phyloP scores from a whole-genome alignment of 2,888 invertebrate genomes.

The Troides oblongomaculatus region DNA sequence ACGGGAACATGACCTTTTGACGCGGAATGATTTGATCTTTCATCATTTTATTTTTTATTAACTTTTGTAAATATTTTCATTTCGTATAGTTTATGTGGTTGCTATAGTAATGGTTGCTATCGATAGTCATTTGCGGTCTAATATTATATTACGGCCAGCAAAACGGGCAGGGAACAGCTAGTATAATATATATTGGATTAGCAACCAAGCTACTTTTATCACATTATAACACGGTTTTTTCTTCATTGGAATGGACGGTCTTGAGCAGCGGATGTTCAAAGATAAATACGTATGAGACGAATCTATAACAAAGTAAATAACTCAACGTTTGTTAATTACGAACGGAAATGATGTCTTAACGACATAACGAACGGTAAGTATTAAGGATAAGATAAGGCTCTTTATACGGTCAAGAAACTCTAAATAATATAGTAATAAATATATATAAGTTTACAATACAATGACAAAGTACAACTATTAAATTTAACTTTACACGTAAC shows the following conservation, averaged over 20 bases:
- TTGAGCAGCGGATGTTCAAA: background rate
- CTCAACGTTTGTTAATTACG: slow-evolving; percentile 28
- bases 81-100: too few relatives aligned
- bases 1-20: too few relatives aligned
- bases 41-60: too few relatives aligned
- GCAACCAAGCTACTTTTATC: background rate
- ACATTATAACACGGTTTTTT: background rate
- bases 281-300: slow-evolving; percentile 2
- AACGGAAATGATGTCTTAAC: slow-evolving; percentile 35
- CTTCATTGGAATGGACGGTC: background rate
- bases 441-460: background rate
- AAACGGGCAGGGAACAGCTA: too few relatives aligned
- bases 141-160: too few relatives aligned
- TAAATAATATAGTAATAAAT: background rate
- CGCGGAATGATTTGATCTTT: too few relatives aligned
- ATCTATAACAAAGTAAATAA: slow-evolving; percentile 17
- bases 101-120: too few relatives aligned
- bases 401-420: slow-evolving; percentile 33
- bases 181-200: background rate
- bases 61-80: too few relatives aligned
- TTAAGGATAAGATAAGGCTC: slow-evolving; percentile 38
- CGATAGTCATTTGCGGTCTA: too few relatives aligned
- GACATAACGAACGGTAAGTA: slow-evolving; percentile 37
- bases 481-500: background rate
- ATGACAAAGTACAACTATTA: background rate